Evolutionary conservation across 1,140 invertebrate species (phyloP).

Genomic region (Lordiphosa clarofinis): DNA sequence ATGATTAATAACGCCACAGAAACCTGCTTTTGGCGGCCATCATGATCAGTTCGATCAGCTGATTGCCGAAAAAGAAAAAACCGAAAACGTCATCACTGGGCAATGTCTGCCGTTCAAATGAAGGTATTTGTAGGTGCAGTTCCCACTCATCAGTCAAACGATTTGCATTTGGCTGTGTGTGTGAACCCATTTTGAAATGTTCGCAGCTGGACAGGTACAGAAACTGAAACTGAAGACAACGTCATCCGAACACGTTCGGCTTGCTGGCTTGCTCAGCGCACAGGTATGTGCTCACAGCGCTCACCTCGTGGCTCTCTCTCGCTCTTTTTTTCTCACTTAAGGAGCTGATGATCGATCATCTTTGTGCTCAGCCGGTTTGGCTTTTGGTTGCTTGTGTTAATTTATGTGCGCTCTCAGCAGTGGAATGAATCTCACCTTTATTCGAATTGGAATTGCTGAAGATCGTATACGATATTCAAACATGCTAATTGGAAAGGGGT

Average conservation of each 20-base stretch:
- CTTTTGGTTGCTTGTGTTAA: slow-evolving; percentile 39
- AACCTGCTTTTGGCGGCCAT: slow-evolving; percentile 75
- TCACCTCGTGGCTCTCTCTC: slow-evolving; percentile 9
- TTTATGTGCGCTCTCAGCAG: slow-evolving; percentile 54
- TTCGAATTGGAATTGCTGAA: slow-evolving; percentile 59
- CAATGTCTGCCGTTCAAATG: slow-evolving; percentile 54
- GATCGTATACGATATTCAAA: slow-evolving; percentile 65
- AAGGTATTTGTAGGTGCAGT: slow-evolving; percentile 16
- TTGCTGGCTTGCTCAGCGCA: slow-evolving; percentile 26
- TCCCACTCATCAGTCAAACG: slow-evolving; percentile 15
- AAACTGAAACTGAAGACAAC: slow-evolving; percentile 19
- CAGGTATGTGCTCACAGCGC: slow-evolving; percentile 39
- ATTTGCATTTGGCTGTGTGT: slow-evolving; percentile 7
- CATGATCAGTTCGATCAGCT: slow-evolving; percentile 59
- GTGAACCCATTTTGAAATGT: slow-evolving; percentile 64
- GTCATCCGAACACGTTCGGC: slow-evolving; percentile 28
- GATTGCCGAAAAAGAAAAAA: slow-evolving; percentile 31
- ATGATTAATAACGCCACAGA: slow-evolving; percentile 61
- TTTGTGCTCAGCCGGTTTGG: slow-evolving; percentile 60
- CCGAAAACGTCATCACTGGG: slow-evolving; percentile 46
- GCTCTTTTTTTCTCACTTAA: slow-evolving; percentile 17
- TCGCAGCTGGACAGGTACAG: not conserved
- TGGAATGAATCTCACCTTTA: slow-evolving; percentile 69
- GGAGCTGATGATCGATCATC: slow-evolving; percentile 66
- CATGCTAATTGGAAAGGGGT: not conserved